Percentiles rank a stretch among this genome's conserved stretches.
phyloP scores from a whole-genome alignment of 2,797 vertebrate genomes.

The Tachyglossus aculeatus region DNA sequence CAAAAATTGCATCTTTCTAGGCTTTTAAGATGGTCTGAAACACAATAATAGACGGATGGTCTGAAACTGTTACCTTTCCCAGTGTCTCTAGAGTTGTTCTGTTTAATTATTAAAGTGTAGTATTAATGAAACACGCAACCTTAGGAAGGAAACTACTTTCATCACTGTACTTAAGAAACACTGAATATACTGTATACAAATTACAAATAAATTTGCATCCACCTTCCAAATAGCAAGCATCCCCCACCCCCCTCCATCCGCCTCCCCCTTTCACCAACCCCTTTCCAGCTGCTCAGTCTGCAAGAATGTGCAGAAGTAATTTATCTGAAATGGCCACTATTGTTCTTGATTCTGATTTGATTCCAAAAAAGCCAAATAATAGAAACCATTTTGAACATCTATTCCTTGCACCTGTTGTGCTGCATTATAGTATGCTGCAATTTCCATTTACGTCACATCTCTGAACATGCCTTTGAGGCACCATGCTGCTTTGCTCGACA shows the following conservation, averaged over 20 bases:
- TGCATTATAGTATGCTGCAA: conserved; percentile 49
- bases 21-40: conserved; percentile 60
- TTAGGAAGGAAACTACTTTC: conserved; percentile 66
- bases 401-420: conserved; percentile 69
- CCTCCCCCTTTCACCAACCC: conserved; percentile 13
- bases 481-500: conserved; percentile 43
- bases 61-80: conserved; percentile 70
- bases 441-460: conserved; percentile 67
- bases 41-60: conserved; percentile 67
- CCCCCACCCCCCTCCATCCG: fast-evolving
- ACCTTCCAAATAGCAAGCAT: conserved; percentile 53
- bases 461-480: conserved; percentile 52
- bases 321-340: conserved; percentile 63
- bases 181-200: conserved; percentile 35
- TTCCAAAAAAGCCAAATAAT: conserved; percentile 60
- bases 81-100: conserved; percentile 62
- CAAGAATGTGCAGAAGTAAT: conserved; percentile 60
- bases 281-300: conserved; percentile 63
- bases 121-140: conserved; percentile 70
- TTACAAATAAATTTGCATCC: conserved; percentile 48
- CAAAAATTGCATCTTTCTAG: conserved; percentile 60
- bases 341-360: conserved; percentile 69
- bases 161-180: conserved; percentile 62
- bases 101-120: conserved; percentile 74
- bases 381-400: conserved; percentile 64